phyloP scores from a whole-genome alignment of 2,113 vertebrate genomes.

The Pseudorectes ferrugineus region DNA sequence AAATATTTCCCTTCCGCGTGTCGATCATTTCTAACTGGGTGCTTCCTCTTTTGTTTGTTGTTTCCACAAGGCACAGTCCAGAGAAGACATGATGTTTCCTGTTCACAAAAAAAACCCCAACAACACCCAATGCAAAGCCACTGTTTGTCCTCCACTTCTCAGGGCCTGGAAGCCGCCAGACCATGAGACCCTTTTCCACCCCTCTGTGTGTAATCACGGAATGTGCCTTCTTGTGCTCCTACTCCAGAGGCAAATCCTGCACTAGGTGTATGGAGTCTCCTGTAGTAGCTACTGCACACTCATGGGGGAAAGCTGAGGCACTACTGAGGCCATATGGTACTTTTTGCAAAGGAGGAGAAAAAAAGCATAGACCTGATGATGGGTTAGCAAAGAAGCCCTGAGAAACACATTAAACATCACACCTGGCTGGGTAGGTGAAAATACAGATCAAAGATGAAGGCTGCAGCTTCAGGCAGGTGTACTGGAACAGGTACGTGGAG shows the following conservation, averaged over 20 bases:
- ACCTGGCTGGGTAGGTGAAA: neutral
- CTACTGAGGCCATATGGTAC: rapidly evolving
- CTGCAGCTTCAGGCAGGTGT: neutral
- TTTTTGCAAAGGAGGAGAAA: neutral
- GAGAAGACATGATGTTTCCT: neutral
- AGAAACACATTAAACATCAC: neutral
- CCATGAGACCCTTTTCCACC: neutral
- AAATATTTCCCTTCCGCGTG: neutral
- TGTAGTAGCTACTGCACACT: neutral
- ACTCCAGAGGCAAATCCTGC: neutral
- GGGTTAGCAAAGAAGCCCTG: neutral
- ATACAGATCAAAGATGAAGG: neutral
- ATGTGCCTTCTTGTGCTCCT: neutral
- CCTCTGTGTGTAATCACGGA: too few species aligned
- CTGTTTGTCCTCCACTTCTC: neutral
- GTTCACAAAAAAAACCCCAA: rapidly evolving
- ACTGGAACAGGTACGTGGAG: rapidly evolving
- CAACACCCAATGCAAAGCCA: neutral
- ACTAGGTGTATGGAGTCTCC: neutral
- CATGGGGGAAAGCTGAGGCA: neutral
- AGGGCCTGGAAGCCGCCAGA: neutral
- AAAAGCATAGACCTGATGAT: neutral
- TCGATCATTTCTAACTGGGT: neutral
- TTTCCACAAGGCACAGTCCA: neutral
- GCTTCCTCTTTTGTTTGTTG: neutral